Base-by-base conservation (phyloP, 2,113 vertebrate species). In the Bufo gargarizans region DNA sequence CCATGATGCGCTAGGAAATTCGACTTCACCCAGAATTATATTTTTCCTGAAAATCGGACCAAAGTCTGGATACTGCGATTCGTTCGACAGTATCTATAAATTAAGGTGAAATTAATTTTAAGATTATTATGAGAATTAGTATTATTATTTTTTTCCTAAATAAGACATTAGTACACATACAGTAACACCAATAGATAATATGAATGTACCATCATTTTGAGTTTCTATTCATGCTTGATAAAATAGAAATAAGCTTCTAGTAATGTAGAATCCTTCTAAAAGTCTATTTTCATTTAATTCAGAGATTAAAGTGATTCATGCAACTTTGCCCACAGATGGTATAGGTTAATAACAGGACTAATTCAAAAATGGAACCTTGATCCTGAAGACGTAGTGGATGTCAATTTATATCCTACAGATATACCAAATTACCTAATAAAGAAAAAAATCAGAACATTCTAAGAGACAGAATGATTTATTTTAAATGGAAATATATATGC, bases 281-380 rank as follows among this genome's bases (percentile, higher is more conserved):
- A 49, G 45, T 76, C 72, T 49, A 76, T 49, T 76, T 76, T 76
- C 72, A 76, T 76, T 76, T 76, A 76, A 76, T 76, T 69, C 72
- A 76, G 49, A 49, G 72, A 76, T 76, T 76, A 76, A 76, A 49
- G 72, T 76, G 45, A 76, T 76, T 76, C 72, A 76, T 76, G 72
- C 47, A 76, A 76, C 72, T 76, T 76, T 76, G 72, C 43, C 72
- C 72, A 76, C 72, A 76, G 72, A 76, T 76, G 72, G 72, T 76
- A 76, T 76, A 76, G 72, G 72, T 76, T 76, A 76, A 76, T 76
- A 76, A 76, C 72, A 76, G 45, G 45, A 76, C 72, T 76, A 76
- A 76, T 76, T 17, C 72, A 76, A 76, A 76, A 76, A 76, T 49
- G 72, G 45, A 76, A 76, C 72, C 72, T 76, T 76, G 16, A 45